Evolutionary conservation across 2,113 vertebrate species (phyloP), one percentile per base, ranked within the genome.

Genomic region (Indicator maculatus): DNA sequence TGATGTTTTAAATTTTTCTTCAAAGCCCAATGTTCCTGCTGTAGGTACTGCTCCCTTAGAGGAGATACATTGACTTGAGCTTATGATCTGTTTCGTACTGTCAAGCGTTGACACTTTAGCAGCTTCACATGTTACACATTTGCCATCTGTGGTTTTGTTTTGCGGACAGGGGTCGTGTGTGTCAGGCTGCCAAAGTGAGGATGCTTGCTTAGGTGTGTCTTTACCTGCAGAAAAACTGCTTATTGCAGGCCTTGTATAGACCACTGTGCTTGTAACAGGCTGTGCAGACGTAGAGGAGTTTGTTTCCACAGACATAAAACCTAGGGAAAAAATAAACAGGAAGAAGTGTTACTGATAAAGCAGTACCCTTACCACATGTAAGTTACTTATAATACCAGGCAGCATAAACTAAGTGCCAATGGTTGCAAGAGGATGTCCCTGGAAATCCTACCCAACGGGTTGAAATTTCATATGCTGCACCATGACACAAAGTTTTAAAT

Each of bases 151-250:
- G 19, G 96, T 67, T 95, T 98, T 98, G 98, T 98, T 99, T 75
- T 98, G 97, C 79, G 98, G 86, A 88, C 98, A 98, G 0, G 95
- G 95, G 38, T 98, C 98, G 27, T 98, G 97, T 2, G 95, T 88
- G 36, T 98, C 98, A 89, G 99, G 98, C 83, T 97, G 98, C 99
- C 98, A 98, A 8, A 96, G 97, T 1, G 98, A 98, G 50, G 98
- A 94, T 12, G 97, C 84, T 73, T 98, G 93, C 91, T 98, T 99
- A 52, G 98, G 97, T 80, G 97, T 80, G 79, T 98, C 97, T 78
- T 97, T 98, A 74, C 97, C 91, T 71, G 98, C 95, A 75, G 97
- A 96, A 88, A 98, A 98, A 60, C 86, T 97, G 95, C 97, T 97
- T 97, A 97, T 98, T 95, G 96, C 97, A 67, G 97, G 97, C 87